Base-by-base conservation (phyloP, 1,140 invertebrate genomes). In the Macrosteles quadrilineatus region DNA sequence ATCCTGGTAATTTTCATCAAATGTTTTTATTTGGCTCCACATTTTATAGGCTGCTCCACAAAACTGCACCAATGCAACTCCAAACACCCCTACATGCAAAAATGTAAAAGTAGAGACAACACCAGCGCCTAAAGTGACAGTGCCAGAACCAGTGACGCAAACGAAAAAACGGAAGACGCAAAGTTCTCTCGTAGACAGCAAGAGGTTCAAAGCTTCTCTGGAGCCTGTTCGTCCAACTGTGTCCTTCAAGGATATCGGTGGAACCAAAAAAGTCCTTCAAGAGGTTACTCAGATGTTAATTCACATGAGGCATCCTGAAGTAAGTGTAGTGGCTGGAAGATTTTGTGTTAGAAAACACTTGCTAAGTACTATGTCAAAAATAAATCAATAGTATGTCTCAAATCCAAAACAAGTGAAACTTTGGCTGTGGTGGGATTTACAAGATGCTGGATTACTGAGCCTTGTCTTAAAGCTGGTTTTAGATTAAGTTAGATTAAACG, bases 171-270 rank as follows among this genome's bases (percentile, higher is more conserved):
- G 40, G 2, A 4, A 32, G 47, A 1, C 19, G 32, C 19, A 12
- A 36, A 2, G n/a, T 11, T 12, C 19, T 25, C 40, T 14, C 17
- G 25, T 6, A 55, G 29, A 23, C 31, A 45, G 19, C 36, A 30
- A 70, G 45, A 31, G 59, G 50, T 62, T 43, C 21, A 47, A 14
- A 25, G 30, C 47, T 40, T 50, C 12, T n/a, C 31, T 21, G 32
- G 27, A 40, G 32, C 62, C 31, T 29, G 32, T 67, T 14, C 32
- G 25, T 31, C 79, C 85, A 14, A 85, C 83, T 75, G 79, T 87
- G n/a, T 87, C 83, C 76, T 90, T 93, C 77, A 81, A 87, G 3
- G 88, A 94, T 79, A 81, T 95, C 77, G 92, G 91, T 25, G 92
- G 92, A 9, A 87, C 88, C 77, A 86, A 87, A 63, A 85, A 87